Evolutionary conservation across 2,888 invertebrate species (phyloP).

Genomic region (Stenodema calcarata): DNA sequence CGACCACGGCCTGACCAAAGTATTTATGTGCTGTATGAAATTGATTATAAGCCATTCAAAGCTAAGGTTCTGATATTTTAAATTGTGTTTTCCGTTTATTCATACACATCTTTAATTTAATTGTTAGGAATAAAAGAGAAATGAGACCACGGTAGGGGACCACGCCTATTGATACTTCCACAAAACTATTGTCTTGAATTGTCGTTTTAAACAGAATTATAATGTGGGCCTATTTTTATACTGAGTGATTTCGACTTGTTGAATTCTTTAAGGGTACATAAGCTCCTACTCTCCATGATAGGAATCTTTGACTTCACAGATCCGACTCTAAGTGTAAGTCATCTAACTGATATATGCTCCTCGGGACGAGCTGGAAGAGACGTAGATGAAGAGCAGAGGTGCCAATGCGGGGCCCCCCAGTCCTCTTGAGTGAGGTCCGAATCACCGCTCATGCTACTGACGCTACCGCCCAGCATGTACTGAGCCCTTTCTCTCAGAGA

Average conservation of each 20-base stretch:
- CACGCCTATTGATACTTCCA: too few species aligned
- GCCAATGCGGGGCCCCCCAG: constrained; percentile 43
- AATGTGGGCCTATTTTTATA: not conserved
- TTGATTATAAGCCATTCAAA: too few species aligned
- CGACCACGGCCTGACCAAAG: too few species aligned
- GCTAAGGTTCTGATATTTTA: too few species aligned
- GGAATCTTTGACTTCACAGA: not conserved
- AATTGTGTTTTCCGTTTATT: too few species aligned
- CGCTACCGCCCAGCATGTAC: constrained; percentile 46
- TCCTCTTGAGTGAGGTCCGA: constrained; percentile 53
- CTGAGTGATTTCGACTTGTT: not conserved
- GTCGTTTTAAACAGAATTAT: not conserved
- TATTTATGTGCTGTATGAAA: too few species aligned
- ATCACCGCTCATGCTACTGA: constrained; percentile 48
- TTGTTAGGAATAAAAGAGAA: too few species aligned
- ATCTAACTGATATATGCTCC: not conserved
- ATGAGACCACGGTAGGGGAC: too few species aligned
- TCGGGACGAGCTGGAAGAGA: constrained; percentile 46
- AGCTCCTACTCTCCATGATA: not conserved
- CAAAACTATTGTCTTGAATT: too few species aligned
- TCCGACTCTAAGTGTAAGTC: not conserved
- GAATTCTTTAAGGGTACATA: not conserved
- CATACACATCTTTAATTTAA: too few species aligned
- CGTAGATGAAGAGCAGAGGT: constrained; percentile 50
- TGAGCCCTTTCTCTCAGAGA: not conserved